phyloP scores from a whole-genome alignment of 1,140 invertebrate genomes.

The Drosophila repletoides region DNA sequence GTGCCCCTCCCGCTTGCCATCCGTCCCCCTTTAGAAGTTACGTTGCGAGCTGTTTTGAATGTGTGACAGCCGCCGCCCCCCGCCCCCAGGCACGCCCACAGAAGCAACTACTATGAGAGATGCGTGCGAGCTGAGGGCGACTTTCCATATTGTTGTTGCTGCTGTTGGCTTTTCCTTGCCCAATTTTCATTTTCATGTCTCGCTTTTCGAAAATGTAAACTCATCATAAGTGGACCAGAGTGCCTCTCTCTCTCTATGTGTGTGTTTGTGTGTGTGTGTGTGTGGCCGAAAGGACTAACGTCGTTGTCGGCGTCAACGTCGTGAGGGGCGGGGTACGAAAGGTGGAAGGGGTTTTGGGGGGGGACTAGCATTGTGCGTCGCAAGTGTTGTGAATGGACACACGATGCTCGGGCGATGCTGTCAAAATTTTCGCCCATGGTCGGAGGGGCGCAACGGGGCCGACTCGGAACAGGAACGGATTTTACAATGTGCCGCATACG shows the following conservation, averaged over 20 bases:
- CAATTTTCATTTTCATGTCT: conserved; percentile 66
- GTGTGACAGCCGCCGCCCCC: conserved; percentile 75
- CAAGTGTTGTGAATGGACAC: conserved; percentile 76
- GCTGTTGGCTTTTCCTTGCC: conserved; percentile 47
- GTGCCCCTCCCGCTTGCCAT: background rate
- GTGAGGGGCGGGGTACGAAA: background rate
- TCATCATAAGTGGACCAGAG: conserved; percentile 78
- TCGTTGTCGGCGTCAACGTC: conserved; percentile 41
- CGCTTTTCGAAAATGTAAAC: conserved; percentile 74
- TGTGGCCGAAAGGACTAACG: conserved; percentile 49
- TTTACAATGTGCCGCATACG: conserved; percentile 61
- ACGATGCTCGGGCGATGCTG: conserved; percentile 36
- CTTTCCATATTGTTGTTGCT: conserved; percentile 3
- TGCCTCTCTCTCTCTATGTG: conserved; percentile 25
- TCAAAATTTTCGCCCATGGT: conserved; percentile 13
- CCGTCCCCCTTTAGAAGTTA: conserved; percentile 1
- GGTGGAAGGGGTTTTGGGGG: background rate
- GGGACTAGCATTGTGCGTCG: conserved; percentile 51
- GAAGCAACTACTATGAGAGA: conserved; percentile 24
- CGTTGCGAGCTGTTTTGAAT: conserved; percentile 74
- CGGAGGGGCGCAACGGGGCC: background rate
- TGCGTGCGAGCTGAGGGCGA: conserved; percentile 34
- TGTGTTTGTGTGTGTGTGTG: conserved; percentile 3
- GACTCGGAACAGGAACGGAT: conserved; percentile 50
- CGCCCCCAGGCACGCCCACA: conserved; percentile 37